Conservation (phyloP, 1,140 invertebrate species). For the Drosophila varians region DNA sequence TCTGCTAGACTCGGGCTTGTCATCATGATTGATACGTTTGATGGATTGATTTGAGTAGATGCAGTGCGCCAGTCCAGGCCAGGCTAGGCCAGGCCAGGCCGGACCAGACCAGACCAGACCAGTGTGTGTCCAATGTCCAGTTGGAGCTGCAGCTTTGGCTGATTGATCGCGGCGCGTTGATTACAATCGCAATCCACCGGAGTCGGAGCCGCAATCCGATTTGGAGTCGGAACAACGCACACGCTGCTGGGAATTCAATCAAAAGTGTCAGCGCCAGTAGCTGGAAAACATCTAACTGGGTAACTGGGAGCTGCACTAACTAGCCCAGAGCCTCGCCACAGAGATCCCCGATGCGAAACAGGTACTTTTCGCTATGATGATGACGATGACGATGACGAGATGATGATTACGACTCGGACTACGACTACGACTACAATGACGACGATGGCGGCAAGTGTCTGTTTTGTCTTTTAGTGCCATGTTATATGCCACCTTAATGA, state of each 20-base stretch:
- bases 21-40: slow-evolving; percentile 83
- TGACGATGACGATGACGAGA: slow-evolving; percentile 25
- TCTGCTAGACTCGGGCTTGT: slow-evolving; percentile 53
- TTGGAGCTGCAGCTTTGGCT: slow-evolving; percentile 61
- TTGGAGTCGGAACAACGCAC: slow-evolving; percentile 52
- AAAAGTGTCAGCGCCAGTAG: slow-evolving; percentile 76
- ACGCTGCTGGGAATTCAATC: slow-evolving; percentile 81
- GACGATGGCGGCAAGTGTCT: slow-evolving; percentile 69
- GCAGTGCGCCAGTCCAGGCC: slow-evolving; percentile 18
- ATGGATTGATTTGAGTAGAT: slow-evolving; percentile 78
- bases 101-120: not conserved
- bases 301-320: slow-evolving; percentile 53
- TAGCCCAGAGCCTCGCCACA: slow-evolving; percentile 44
- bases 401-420: slow-evolving; percentile 16
- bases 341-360: slow-evolving; percentile 64
- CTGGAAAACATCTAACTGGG: slow-evolving; percentile 61
- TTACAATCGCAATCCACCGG: slow-evolving; percentile 46
- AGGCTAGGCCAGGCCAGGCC: not conserved
- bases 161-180: slow-evolving; percentile 77
- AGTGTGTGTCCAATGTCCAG: slow-evolving; percentile 35
- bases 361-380: slow-evolving; percentile 56
- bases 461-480: slow-evolving; percentile 81
- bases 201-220: not conserved
- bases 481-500: slow-evolving; percentile 83
- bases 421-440: slow-evolving; percentile 3